Base-by-base conservation (phyloP, 2,888 invertebrate genomes). In the Lepidochrysops patricia region DNA sequence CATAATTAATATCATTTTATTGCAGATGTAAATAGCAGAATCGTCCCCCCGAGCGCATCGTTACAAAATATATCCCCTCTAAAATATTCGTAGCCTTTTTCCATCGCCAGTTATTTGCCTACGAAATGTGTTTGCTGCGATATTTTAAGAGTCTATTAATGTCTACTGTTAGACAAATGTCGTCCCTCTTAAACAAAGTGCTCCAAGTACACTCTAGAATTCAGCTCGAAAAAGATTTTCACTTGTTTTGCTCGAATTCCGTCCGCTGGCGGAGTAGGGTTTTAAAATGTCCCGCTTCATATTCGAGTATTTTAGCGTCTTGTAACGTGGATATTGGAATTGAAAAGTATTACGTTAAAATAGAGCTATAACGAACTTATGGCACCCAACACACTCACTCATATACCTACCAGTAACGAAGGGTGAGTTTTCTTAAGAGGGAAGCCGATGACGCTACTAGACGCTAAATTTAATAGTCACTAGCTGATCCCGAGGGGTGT, bases 81-180 rank as follows among this genome's bases (percentile, higher is more conserved):
- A 29, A 52, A 52, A 32, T 19, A 54, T 23, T 43, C 43, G 19
- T 13, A 54, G 27, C 54, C 15, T 58, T 27, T 50, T 19, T 56
- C 57, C 57, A 60, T 48, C 29, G 26, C 49, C 43, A 56, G 43
- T 32, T 60, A 37, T 57, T 58, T 58, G 61, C 58, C 57, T 61
- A 52, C 57, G 58, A 66, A 60, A 58, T 62, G 58, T 61, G 60
- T 61, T 58, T 60, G 56, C 61, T 61, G 63, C 43, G 35, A 61
- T 57, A 58, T 62, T 61, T 62, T 62, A 60, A 63, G 61, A 64
- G 61, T 60, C 61, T 64, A 62, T 66, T 64, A 63, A 64, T 62
- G 64, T 66, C 66, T 57, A 49, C 58, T 62, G 57, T 37, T 62
- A 64, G 66, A 64, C 60, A 63, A 66, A 66, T 64, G 64, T 58